Base-by-base conservation (phyloP, 2,888 invertebrate genomes). In the Nemotelus pantherinus region DNA sequence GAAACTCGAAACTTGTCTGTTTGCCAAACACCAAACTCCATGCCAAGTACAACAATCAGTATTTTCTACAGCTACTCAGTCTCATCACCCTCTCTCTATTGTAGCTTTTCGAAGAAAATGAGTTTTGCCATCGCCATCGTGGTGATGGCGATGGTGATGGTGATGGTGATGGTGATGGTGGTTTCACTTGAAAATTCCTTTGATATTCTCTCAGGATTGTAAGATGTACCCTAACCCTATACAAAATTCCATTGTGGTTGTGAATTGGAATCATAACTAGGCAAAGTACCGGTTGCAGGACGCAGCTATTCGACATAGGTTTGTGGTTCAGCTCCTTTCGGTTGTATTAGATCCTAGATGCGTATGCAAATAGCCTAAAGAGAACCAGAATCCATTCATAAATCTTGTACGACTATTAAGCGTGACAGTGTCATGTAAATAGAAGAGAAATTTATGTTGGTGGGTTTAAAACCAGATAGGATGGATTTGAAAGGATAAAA, bases 361-460 rank as follows among this genome's bases (percentile, higher is more conserved):
- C 48, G n/a, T 4, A 45, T 5, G 5, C 5, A 50, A 7, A 41
- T 41, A 60, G 41, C 60, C 41, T 39, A 60, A 60, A 43, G 41
- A 60, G 25, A 39, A 2, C 47, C n/a, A 2, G 70, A 71, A 71
- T 71, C 44, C 70, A 43, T 71, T 55, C 70, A 71, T 71, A 71
- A 71, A 71, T 71, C 70, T 57, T 71, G 6, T 41, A 47, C 55
- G 70, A 71, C 70, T 71, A 71, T 71, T 71, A 71, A 9, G 9
- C 55, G 5, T 71, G 70, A 71, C 70, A 71, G 70, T 53, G 70
- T 71, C 70, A 53, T 71, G 70, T 71, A 71, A 71, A 71, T 71
- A 55, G 70, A 55, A 43, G 44, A 44, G 10, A 55, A 43, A 71
- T 71, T 71, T 71, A 71, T 71, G 70, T 5, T 9, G 3, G 41